Conservation (phyloP, 2,113 vertebrate species). For the Bufo gargarizans region DNA sequence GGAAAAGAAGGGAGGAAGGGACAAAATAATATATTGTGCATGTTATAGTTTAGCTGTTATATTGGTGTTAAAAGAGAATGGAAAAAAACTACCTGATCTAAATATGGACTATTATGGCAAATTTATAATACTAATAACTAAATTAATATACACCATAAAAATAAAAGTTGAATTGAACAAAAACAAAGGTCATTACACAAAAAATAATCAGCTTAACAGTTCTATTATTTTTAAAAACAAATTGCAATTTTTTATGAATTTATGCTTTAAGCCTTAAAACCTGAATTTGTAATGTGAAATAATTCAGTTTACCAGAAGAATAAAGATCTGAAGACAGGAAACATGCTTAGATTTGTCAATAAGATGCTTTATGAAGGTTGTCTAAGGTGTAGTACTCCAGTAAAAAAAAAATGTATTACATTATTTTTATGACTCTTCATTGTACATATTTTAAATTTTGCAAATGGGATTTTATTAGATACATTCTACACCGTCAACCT, state of each 20-base stretch:
- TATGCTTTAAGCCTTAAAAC: neutral
- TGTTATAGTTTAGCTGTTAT: too few species aligned
- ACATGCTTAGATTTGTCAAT: conserved; percentile 78
- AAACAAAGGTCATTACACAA: too few species aligned
- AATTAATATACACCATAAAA: too few species aligned
- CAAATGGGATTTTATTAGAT: conserved; percentile 1
- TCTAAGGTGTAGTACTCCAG: conserved; percentile 67
- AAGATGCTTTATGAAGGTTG: conserved; percentile 73
- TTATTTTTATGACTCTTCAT: conserved; percentile 63
- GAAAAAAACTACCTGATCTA: too few species aligned
- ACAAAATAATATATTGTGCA: too few species aligned
- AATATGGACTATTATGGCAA: too few species aligned
- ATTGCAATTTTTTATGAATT: too few species aligned
- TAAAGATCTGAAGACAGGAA: conserved; percentile 62
- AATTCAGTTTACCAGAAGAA: neutral
- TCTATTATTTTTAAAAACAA: neutral
- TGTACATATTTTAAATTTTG: conserved; percentile 52
- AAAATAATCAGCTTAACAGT: too few species aligned
- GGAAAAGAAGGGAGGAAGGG: too few species aligned
- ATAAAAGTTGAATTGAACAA: too few species aligned
- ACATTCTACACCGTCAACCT: conserved; percentile 44
- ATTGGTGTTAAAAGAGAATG: too few species aligned
- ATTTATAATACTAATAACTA: too few species aligned
- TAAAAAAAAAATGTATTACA: conserved; percentile 69
- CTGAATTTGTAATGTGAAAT: neutral